Evolutionary conservation across 2,888 invertebrate species (phyloP).

Genomic region (Muschampia plurimacula): DNA sequence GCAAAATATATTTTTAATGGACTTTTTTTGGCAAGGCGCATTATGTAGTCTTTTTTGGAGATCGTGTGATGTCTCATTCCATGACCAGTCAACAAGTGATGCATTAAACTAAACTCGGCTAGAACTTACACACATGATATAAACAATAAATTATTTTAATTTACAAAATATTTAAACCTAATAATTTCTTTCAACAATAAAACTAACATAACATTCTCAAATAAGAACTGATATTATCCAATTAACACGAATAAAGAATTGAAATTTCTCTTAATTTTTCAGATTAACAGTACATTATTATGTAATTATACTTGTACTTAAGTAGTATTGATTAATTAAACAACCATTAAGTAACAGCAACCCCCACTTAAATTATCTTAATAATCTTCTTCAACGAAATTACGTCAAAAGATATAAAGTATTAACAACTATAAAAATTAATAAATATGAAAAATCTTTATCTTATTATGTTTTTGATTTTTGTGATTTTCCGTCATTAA

Average conservation of each 20-base stretch:
- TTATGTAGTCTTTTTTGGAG: conserved; percentile 74
- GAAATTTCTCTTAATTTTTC: background rate
- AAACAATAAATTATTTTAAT: conserved; percentile 49
- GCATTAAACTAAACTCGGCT: conserved; percentile 50
- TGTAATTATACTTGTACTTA: background rate
- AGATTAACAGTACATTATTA: background rate
- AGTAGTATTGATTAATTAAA: background rate
- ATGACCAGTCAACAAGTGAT: conserved; percentile 75
- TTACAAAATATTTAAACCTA: conserved; percentile 39
- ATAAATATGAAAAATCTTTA: background rate
- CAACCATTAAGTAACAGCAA: background rate
- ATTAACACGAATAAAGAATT: conserved; percentile 15
- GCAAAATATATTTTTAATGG: conserved; percentile 39
- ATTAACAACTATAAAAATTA: background rate
- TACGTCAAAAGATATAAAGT: background rate
- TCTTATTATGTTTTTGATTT: background rate
- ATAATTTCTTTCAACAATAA: conserved; percentile 44
- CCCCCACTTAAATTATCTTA: conserved; percentile 4
- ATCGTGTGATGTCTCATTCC: conserved; percentile 72
- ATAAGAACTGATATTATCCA: conserved; percentile 7
- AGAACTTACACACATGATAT: conserved; percentile 53
- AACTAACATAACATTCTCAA: conserved; percentile 13
- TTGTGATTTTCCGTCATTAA: background rate
- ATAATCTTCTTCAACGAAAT: background rate
- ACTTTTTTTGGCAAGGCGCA: conserved; percentile 78